Evolutionary conservation across 2,797 vertebrate species (phyloP).

Genomic region (Gobio occitaniae): DNA sequence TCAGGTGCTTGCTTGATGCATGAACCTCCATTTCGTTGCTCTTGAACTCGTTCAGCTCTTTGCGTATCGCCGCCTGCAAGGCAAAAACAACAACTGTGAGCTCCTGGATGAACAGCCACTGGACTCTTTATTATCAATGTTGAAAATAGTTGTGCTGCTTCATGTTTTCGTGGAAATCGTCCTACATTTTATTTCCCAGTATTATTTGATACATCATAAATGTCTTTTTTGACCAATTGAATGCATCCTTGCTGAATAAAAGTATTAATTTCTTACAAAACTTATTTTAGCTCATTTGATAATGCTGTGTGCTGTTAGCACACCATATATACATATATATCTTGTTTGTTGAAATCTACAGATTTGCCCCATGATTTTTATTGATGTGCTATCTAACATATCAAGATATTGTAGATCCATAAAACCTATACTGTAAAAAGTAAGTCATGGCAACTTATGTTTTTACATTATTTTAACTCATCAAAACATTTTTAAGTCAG

Average conservation of each 20-base stretch:
- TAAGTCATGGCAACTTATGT: neutral
- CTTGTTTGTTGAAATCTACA: neutral
- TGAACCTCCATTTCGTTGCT: conserved; percentile 99
- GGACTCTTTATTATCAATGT: neutral
- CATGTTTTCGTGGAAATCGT: neutral
- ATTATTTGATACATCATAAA: neutral
- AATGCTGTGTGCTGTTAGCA: neutral
- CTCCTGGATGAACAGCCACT: neutral
- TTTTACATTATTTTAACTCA: no score
- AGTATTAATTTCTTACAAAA: neutral
- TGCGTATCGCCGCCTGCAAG: conserved; percentile 92
- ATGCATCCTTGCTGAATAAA: neutral
- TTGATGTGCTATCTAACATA: neutral
- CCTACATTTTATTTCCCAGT: neutral
- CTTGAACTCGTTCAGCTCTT: conserved; percentile 98
- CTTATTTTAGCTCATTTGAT: neutral
- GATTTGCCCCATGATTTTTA: neutral
- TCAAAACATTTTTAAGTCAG: neutral
- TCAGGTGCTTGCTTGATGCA: conserved; percentile 97
- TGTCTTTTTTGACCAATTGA: neutral
- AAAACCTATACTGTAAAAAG: neutral
- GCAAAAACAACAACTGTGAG: conserved; percentile 45
- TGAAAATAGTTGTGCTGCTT: neutral
- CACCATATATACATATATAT: neutral
- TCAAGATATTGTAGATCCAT: neutral